Conservation (phyloP, 2,113 vertebrate genomes). For the Onychostruthus taczanowskii region DNA sequence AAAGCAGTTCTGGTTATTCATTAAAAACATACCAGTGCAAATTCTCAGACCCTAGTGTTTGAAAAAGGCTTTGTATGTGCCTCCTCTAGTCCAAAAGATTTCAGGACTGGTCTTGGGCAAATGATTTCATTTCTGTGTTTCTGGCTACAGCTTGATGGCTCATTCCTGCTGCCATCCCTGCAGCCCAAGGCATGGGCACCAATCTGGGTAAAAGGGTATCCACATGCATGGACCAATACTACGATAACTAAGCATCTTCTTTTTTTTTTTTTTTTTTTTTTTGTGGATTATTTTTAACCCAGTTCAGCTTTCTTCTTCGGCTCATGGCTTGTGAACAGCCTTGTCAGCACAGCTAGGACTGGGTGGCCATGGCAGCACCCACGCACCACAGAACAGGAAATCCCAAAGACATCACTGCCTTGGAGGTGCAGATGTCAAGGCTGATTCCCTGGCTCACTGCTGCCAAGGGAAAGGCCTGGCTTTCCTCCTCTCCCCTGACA, state of each 20-base stretch:
- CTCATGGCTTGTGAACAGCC: neutral
- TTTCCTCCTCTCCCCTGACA: fast-evolving
- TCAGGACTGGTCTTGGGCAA: neutral
- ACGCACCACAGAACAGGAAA: neutral
- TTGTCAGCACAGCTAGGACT: neutral
- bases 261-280: neutral
- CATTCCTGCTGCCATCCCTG: neutral
- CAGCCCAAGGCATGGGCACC: fast-evolving
- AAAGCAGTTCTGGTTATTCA: slow-evolving; percentile 7
- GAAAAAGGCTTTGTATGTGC: neutral
- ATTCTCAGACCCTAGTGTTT: neutral
- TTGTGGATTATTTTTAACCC: neutral
- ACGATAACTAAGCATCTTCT: neutral
- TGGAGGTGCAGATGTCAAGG: fast-evolving
- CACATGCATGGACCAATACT: too few relatives aligned
- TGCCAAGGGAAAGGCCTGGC: neutral
- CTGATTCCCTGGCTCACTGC: fast-evolving
- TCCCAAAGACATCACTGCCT: neutral
- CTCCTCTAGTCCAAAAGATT: neutral
- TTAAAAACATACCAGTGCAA: neutral
- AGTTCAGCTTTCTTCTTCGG: neutral
- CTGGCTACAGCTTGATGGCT: neutral
- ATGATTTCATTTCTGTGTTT: neutral
- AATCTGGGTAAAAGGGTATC: neutral
- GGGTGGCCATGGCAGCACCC: neutral